These are phyloP conservation scores for Heteromyza rotundicornis DNA, from an alignment of 2,888 invertebrate genomes.

Conservation along the genomic window DNA sequence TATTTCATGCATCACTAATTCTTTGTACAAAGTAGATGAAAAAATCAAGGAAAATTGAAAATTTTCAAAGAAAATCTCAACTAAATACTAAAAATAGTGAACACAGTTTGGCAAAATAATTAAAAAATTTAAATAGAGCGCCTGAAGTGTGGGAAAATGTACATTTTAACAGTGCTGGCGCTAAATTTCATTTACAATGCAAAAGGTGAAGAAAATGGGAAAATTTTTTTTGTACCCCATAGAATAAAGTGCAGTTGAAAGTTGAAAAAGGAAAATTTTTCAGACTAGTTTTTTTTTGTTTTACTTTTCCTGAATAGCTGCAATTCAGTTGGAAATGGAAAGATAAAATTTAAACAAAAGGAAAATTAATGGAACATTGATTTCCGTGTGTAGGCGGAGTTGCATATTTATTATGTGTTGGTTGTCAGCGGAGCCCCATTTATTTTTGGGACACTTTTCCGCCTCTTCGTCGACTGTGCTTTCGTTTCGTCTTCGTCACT, in stretches of 20 bases:
- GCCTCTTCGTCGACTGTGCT: constrained; percentile 15
- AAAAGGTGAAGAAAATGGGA: constrained; percentile 51
- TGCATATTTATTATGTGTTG: no score
- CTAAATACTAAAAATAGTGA: no score
- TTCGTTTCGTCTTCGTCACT: constrained; percentile 12
- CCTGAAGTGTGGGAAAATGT: constrained; percentile 47
- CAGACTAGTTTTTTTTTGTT: not conserved
- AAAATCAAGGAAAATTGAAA: no score
- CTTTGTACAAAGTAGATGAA: no score
- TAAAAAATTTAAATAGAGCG: constrained; percentile 23
- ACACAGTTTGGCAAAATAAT: no score
- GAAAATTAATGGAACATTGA: no score
- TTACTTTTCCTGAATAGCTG: no score
- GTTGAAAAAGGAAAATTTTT: not conserved
- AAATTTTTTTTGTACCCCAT: constrained; percentile 23
- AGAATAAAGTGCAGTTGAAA: constrained; percentile 29
- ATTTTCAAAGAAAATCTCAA: no score
- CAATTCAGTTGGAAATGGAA: no score
- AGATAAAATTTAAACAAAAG: no score
- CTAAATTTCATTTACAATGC: constrained; percentile 57
- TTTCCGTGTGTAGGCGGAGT: constrained; percentile 11
- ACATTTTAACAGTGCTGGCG: constrained; percentile 54
- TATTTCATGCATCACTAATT: no score
- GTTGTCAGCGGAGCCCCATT: not conserved
- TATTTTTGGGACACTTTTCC: constrained; percentile 1